phyloP scores from a whole-genome alignment of 2,113 vertebrate genomes.

The Pteronura brasiliensis region DNA sequence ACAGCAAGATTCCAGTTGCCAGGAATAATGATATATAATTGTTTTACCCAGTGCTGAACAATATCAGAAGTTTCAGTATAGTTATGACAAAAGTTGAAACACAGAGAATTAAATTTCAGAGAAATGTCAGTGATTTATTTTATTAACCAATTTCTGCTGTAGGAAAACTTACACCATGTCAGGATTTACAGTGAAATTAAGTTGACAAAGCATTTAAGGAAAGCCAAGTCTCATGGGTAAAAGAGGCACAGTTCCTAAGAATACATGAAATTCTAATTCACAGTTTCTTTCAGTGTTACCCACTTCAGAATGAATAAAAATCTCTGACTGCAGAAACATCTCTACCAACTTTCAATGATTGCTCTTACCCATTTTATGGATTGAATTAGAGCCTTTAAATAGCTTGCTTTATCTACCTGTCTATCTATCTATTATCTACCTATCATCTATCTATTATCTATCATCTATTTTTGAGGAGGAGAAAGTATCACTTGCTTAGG shows the following conservation, averaged over 20 bases:
- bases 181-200: constrained; percentile 28
- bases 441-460: not conserved
- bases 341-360: not conserved
- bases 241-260: not conserved
- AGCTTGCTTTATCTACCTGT: not conserved
- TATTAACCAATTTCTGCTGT: not conserved
- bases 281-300: not conserved
- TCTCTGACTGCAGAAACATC: not conserved
- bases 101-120: not conserved
- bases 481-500: not conserved
- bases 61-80: not conserved
- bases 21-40: not conserved
- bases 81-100: not conserved
- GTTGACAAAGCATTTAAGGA: not conserved
- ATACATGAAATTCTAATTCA: not conserved
- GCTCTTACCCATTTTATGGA: not conserved
- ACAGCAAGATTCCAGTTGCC: not conserved
- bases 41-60: not conserved
- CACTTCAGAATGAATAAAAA: not conserved
- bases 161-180: not conserved
- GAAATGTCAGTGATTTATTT: constrained; percentile 17
- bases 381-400: not conserved
- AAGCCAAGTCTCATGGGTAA: not conserved
- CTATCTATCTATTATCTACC: not conserved
- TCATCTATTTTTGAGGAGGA: not conserved